Conservation (phyloP, 2,888 invertebrate species). For the Serripes groenlandicus region DNA sequence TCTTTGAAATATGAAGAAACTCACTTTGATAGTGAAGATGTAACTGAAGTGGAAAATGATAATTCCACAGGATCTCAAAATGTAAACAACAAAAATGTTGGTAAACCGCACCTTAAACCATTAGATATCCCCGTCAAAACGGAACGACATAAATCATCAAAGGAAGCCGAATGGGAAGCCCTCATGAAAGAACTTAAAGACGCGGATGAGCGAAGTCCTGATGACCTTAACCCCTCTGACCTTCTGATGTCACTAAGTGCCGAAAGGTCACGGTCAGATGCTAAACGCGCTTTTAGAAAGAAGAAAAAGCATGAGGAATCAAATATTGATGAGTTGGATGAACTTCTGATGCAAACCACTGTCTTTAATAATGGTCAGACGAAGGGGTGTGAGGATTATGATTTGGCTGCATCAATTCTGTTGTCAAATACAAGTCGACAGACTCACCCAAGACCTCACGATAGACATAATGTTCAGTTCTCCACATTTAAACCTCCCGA, state of each 20-base stretch:
- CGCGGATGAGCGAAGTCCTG: constrained; percentile 58
- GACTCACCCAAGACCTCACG: constrained; percentile 53
- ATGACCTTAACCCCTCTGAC: constrained; percentile 64
- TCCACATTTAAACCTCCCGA: constrained; percentile 74
- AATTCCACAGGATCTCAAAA: constrained; percentile 8
- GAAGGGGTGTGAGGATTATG: constrained; percentile 30
- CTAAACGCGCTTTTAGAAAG: constrained; percentile 3
- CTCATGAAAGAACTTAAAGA: constrained; percentile 61
- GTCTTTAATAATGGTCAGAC: constrained; percentile 35
- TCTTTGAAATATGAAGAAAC: constrained; percentile 12
- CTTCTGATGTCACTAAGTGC: constrained; percentile 51
- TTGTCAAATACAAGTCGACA: constrained; percentile 38
- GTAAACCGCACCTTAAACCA: constrained; percentile 55
- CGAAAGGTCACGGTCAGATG: constrained; percentile 34
- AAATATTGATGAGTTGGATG: constrained; percentile 57
- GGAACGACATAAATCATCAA: constrained; percentile 38
- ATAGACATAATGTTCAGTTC: constrained; percentile 63
- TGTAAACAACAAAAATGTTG: neutral
- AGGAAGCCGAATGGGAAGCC: constrained; percentile 64
- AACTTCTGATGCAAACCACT: constrained; percentile 55
- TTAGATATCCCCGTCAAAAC: constrained; percentile 51
- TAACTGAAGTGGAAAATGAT: neutral
- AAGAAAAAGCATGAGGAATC: constrained; percentile 39
- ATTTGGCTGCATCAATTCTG: constrained; percentile 69
- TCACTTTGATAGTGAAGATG: constrained; percentile 17